Percentiles rank a stretch among this genome's conserved stretches.
Conservation (phyloP, 1,140 invertebrate species). For the Saccostrea cuccullata region DNA sequence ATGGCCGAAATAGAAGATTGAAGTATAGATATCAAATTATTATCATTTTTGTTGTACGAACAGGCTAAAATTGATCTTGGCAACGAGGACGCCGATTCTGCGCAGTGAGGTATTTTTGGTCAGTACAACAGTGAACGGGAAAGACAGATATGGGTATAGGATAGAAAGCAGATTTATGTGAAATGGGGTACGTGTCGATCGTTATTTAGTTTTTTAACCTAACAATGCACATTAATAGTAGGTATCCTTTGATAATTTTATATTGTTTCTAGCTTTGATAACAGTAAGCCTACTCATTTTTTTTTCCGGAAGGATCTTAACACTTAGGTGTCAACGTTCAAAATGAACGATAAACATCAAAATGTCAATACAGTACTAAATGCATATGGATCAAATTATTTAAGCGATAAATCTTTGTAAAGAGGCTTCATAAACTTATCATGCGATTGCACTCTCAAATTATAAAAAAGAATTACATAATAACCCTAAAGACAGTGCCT, state of each 20-base stretch:
- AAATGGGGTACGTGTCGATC: conserved; percentile 7
- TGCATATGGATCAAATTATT: too few species aligned
- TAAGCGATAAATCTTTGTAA: too few species aligned
- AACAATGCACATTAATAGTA: background rate
- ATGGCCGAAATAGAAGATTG: background rate
- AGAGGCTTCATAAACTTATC: too few species aligned
- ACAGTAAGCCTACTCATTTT: background rate
- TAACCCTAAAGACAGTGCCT: too few species aligned
- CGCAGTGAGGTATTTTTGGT: background rate
- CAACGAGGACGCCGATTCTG: conserved; percentile 29
- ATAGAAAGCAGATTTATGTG: background rate
- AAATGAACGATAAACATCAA: too few species aligned
- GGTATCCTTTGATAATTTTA: background rate
- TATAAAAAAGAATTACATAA: too few species aligned
- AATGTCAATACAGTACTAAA: too few species aligned
- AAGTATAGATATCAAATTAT: background rate
- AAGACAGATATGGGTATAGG: background rate
- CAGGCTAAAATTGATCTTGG: background rate
- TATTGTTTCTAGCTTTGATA: background rate
- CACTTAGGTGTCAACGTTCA: background rate
- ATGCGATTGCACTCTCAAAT: too few species aligned
- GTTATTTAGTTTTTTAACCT: background rate
- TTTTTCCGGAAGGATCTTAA: background rate
- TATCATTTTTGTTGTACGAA: background rate
- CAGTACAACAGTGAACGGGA: background rate